Evolutionary conservation across 1,140 invertebrate species (phyloP).

Genomic region (Penaeus japonicus): DNA sequence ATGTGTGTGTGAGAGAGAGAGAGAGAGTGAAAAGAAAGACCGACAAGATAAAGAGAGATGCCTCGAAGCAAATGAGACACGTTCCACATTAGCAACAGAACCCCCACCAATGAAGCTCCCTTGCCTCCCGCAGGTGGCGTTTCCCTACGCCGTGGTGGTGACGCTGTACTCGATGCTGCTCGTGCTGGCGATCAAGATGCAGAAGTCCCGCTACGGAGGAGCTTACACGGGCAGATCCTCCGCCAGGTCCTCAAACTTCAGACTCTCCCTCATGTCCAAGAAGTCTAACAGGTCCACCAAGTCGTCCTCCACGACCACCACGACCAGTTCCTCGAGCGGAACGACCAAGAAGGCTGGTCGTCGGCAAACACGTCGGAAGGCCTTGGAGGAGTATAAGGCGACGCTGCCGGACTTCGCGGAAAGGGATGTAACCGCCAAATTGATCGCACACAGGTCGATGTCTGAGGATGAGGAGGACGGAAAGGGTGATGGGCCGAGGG

Average conservation of each 20-base stretch:
- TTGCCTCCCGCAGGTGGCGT: slow-evolving; percentile 28
- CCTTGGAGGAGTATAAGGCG: slow-evolving; percentile 22
- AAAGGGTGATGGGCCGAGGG: neutral
- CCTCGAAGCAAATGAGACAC: too few relatives aligned
- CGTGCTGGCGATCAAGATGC: slow-evolving; percentile 45
- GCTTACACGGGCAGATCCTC: neutral
- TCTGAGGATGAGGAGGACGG: neutral
- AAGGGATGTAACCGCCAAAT: neutral
- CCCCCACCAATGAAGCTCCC: too few relatives aligned
- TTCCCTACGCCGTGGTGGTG: slow-evolving; percentile 33
- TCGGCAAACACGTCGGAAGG: slow-evolving; percentile 14
- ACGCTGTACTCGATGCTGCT: slow-evolving; percentile 36
- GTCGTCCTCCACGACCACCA: neutral
- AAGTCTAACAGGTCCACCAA: slow-evolving; percentile 2
- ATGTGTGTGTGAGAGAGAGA: too few relatives aligned
- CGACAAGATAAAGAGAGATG: too few relatives aligned
- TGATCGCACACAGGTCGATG: neutral
- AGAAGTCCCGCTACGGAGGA: slow-evolving; percentile 33
- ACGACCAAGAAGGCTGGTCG: neutral
- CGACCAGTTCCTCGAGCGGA: neutral
- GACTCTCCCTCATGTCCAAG: slow-evolving; percentile 42
- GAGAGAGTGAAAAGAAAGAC: too few relatives aligned
- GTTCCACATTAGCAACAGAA: too few relatives aligned
- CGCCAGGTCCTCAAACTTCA: slow-evolving; percentile 27
- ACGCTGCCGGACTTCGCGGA: neutral